Base-by-base conservation (phyloP, 2,888 invertebrate genomes). In the Ptilodon capucinus region DNA sequence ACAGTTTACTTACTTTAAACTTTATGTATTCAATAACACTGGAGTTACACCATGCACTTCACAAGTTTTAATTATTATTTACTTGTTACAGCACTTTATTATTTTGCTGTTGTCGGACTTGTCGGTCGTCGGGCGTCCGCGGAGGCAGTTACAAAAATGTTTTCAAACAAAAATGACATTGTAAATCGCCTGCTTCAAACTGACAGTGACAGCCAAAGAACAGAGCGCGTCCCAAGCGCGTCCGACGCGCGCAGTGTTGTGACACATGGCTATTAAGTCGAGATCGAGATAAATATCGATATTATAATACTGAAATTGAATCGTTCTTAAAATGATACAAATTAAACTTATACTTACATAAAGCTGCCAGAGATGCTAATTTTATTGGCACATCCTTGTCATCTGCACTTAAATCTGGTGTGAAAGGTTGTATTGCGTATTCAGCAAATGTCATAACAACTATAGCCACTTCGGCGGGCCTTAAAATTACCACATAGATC, bases 381-480 rank as follows among this genome's bases (percentile, higher is more conserved):
- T 94, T 95, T 41, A 93, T 93, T 13, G 93, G 83, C 23, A 75
- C 80, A 25, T 85, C 83, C 52, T 86, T 84, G 32, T 91, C 75
- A 9, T 91, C 76, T 0, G 81, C 64, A n/a, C 86, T 77, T 48
- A 93, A 73, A 48, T 88, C 69, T 28, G 69, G 58, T 0, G 86
- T 72, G 61, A 95, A 92, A 0, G 95, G 95, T 69, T 94, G 93
- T 51, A 94, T 93, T 17, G 94, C 91, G 74, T 96, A 96, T 79
- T 95, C 94, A 4, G 95, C 93, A 76, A 95, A 96, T 0, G 95
- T 95, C 74, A 96, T 89, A 2, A 94, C 93, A 48, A 96, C 93
- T 18, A 96, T 94, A 13, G 96, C 95, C 0, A 95, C 94, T 86
- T 95, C 95, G 1, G 95, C 95, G 0, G 96, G 96, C 57, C 95